phyloP scores from a whole-genome alignment of 2,797 vertebrate species.

The Huso huso region DNA sequence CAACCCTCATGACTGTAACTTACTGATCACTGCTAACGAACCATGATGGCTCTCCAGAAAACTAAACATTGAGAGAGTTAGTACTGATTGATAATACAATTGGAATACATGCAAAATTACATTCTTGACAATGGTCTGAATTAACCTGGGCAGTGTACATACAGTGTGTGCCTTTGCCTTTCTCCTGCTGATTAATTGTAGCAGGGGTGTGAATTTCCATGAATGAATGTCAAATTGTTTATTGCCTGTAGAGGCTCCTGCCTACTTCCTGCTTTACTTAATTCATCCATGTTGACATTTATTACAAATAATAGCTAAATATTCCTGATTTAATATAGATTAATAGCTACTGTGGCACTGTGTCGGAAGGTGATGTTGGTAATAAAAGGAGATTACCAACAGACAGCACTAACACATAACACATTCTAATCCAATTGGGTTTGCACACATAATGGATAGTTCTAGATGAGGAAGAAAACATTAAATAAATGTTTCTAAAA shows the following conservation, averaged over 20 bases:
- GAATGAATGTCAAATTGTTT: constrained; percentile 66
- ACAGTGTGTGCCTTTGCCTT: constrained; percentile 27
- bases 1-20: no score
- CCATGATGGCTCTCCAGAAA: not conserved
- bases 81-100: constrained; percentile 5
- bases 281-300: constrained; percentile 61
- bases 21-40: not conserved
- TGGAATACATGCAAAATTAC: constrained; percentile 41
- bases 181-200: constrained; percentile 55
- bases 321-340: constrained; percentile 56
- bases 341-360: constrained; percentile 40
- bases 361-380: constrained; percentile 55
- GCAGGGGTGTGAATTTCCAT: constrained; percentile 57
- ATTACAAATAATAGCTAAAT: constrained; percentile 71
- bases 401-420: constrained; percentile 50
- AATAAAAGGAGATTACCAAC: constrained; percentile 41
- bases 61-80: not conserved
- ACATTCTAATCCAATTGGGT: constrained; percentile 55
- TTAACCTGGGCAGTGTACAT: no score
- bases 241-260: constrained; percentile 38
- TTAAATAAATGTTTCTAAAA: not conserved
- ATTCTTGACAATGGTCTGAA: no score
- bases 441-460: constrained; percentile 47
- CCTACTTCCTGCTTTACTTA: constrained; percentile 58
- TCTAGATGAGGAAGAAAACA: constrained; percentile 5